Conservation (phyloP, 2,888 invertebrate species). For the Nipponacmea schrenckii region DNA sequence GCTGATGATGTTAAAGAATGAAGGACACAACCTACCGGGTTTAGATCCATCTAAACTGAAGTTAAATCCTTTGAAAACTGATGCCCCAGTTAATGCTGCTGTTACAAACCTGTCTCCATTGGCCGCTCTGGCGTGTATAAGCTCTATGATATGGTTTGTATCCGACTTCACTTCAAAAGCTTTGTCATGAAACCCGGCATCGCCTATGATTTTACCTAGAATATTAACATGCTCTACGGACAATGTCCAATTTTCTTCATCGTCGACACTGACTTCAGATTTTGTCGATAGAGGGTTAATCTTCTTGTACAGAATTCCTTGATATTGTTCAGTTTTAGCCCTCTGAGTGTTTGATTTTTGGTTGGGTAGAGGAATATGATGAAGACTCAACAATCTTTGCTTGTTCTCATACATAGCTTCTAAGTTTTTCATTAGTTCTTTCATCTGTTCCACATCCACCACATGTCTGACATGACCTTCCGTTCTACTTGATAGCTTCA, state of each 20-base stretch:
- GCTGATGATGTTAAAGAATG: too few species aligned
- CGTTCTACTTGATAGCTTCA: not conserved
- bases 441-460: not conserved
- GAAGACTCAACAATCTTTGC: not conserved
- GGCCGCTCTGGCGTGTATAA: not conserved
- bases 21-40: not conserved
- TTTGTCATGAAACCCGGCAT: not conserved
- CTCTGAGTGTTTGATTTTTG: not conserved
- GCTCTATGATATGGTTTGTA: not conserved
- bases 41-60: constrained; percentile 3
- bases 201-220: not conserved
- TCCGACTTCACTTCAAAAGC: not conserved
- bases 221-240: not conserved
- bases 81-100: not conserved
- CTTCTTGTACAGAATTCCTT: not conserved
- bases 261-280: not conserved
- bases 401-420: not conserved
- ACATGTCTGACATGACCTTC: not conserved
- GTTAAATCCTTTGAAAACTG: not conserved
- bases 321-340: not conserved
- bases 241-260: not conserved
- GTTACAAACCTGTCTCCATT: not conserved
- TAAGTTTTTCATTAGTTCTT: not conserved
- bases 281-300: not conserved
- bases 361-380: not conserved